Evolutionary conservation across 2,888 invertebrate species (phyloP).

Genomic region (Venustoraphidia nigricollis): DNA sequence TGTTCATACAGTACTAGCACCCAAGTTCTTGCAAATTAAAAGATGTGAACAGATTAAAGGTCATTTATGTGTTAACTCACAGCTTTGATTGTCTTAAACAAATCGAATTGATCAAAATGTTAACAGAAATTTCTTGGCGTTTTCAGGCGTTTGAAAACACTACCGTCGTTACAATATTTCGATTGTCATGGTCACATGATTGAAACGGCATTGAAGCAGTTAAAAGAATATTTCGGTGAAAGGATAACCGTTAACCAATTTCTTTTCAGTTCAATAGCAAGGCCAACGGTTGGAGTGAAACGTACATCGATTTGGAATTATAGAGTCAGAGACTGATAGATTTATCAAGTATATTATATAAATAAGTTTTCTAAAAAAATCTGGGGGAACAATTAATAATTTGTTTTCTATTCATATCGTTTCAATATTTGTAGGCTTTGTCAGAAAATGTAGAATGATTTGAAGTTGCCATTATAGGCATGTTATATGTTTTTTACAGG

Average conservation of each 20-base stretch:
- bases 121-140: slow-evolving; percentile 5
- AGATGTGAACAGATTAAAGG: no score
- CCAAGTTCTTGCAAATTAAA: no score
- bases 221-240: slow-evolving; percentile 37
- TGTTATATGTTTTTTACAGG: no score
- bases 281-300: slow-evolving; percentile 76
- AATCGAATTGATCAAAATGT: no score
- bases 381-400: no score
- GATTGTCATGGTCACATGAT: slow-evolving; percentile 73
- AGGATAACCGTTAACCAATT: slow-evolving; percentile 55
- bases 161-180: slow-evolving; percentile 51
- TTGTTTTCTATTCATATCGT: no score
- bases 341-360: neutral
- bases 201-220: slow-evolving; percentile 30
- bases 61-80: no score
- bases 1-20: no score
- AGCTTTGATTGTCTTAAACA: no score
- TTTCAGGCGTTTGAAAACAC: slow-evolving; percentile 38
- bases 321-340: slow-evolving; percentile 54
- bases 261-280: slow-evolving; percentile 70
- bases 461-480: no score
- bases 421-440: no score
- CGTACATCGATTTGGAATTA: slow-evolving; percentile 86
- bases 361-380: neutral
- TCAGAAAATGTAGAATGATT: no score